Evolutionary conservation across 2,888 invertebrate genomes (phyloP).

Genomic region (Leptinotarsa rubiginosa): DNA sequence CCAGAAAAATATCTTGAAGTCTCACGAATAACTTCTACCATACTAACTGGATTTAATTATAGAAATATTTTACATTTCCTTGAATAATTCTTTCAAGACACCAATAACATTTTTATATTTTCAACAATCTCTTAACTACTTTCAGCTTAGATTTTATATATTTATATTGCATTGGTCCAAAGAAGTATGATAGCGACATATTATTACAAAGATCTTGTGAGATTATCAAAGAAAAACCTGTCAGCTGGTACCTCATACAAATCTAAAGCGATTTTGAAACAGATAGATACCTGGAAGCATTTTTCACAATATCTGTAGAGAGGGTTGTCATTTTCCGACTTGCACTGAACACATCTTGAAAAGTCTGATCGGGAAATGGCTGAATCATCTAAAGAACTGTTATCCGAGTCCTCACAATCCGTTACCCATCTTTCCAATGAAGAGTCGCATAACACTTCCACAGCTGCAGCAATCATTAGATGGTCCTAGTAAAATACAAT

Average conservation of each 20-base stretch:
- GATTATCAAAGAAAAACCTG: constrained; percentile 7
- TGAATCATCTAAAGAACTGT: constrained; percentile 55
- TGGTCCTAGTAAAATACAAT: constrained; percentile 43
- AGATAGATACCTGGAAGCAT: constrained; percentile 73
- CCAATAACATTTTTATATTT: too few species aligned
- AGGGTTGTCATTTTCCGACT: constrained; percentile 72
- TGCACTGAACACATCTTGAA: constrained; percentile 76
- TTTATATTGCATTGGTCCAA: too few species aligned
- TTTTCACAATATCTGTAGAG: constrained; percentile 77
- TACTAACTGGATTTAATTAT: too few species aligned
- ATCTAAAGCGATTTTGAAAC: constrained; percentile 13
- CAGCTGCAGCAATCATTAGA: constrained; percentile 57
- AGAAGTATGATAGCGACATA: too few species aligned
- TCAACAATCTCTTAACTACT: too few species aligned
- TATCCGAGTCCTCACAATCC: constrained; percentile 63
- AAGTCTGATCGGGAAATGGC: constrained; percentile 67
- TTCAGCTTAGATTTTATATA: too few species aligned
- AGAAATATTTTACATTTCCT: too few species aligned
- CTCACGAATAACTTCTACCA: too few species aligned
- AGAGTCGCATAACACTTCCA: constrained; percentile 60
- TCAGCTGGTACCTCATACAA: constrained; percentile 30
- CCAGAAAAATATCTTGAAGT: too few species aligned
- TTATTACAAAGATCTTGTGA: background rate
- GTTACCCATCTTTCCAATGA: constrained; percentile 62
- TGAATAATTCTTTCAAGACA: too few species aligned